Base-by-base conservation (phyloP, 2,113 vertebrate genomes). In the Lepus timidus region DNA sequence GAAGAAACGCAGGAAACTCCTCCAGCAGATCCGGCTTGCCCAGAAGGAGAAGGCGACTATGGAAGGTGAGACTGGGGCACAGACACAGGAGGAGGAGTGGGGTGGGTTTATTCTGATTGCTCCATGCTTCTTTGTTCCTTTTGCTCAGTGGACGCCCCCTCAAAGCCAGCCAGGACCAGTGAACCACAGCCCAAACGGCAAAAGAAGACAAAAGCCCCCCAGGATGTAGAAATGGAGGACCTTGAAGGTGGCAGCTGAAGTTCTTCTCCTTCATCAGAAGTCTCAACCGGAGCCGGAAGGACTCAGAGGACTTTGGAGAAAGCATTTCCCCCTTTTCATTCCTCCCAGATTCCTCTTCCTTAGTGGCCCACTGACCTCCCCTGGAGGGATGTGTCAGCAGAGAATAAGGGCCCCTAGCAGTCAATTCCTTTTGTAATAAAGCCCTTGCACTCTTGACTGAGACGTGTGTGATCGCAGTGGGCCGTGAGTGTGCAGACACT, bases 1-100 rank as follows among this genome's bases (percentile, higher is more conserved):
- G 31, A 99, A 99, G 98, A 99, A 99, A 97, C 98, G 93, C 39
- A 96, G 98, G 16, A 99, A 99, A 68, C 97, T 99, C 90, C 96
- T 99, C 9, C 99, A 99, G 89, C 99, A 99, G 96, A 97, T 99
- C 31, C 98, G 97, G 9, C 98, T 99, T 88, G 95, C 98, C 92
- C 95, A 99, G 86, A 97, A 97, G 85, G 99, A 99, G 92, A 98
- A 98, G 79, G 79, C 83, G 0, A 0, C 55, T 1, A 98, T 98
- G 98, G 98, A 98, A 90, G 99, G 99, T 99, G 95, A 96, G 64
- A 33, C 20, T 2, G 12, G 31, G 79, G 29, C 82, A 3, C 31
- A 73, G 44, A 86, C 11, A 2, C 1, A 36, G 36, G 70, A 7
- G 10, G 23, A 62, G 65, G n/a, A 67, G 51, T 16, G 33, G 7